Conservation (phyloP, 2,113 vertebrate genomes). For the Erpornis zantholeuca region DNA sequence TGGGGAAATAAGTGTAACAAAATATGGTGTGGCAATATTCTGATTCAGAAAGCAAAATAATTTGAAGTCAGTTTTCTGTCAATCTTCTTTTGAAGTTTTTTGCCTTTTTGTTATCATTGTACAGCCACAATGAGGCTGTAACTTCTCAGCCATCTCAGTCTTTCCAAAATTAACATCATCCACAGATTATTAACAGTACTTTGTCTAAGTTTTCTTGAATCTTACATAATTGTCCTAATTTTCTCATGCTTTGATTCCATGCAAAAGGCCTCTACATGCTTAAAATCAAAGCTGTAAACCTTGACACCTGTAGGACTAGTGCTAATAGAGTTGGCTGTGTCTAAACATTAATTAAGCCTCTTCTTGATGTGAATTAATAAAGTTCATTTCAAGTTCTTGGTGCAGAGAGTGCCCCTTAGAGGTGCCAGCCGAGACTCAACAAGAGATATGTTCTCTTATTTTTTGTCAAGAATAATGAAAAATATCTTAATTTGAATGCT, state of each 20-base stretch:
- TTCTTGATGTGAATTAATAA: background rate
- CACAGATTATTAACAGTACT: background rate
- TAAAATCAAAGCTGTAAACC: background rate
- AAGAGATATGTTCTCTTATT: background rate
- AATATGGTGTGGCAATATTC: background rate
- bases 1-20: background rate
- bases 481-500: background rate
- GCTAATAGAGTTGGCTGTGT: background rate
- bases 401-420: background rate
- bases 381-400: background rate
- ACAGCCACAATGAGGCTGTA: background rate
- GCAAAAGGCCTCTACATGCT: background rate
- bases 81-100: background rate
- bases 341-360: background rate
- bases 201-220: background rate
- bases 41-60: background rate
- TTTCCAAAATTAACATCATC: background rate
- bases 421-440: background rate
- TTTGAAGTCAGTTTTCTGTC: background rate
- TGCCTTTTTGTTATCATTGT: background rate
- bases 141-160: background rate
- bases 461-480: background rate
- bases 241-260: background rate
- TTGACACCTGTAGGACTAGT: background rate
- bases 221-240: background rate